Conservation (phyloP, 2,797 vertebrate species). For the Pagetopsis macropterus region DNA sequence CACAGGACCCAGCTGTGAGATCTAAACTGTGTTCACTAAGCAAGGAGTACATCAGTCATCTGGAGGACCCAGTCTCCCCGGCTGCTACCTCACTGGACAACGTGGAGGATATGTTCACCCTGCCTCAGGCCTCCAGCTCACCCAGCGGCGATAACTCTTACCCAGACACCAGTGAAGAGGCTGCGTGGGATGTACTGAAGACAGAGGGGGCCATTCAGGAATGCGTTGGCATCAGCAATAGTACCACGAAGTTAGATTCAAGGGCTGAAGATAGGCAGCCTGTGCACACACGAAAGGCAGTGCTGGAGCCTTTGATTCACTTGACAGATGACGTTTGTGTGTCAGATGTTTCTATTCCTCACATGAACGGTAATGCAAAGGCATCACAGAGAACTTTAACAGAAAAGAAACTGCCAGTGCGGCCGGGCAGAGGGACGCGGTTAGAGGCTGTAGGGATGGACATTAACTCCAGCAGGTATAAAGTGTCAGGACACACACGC, state of each 20-base stretch:
- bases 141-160: conserved; percentile 66
- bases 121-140: conserved; percentile 78
- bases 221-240: conserved; percentile 27
- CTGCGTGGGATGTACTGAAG: conserved; percentile 32
- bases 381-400: conserved; percentile 60
- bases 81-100: conserved; percentile 74
- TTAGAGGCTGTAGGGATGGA: conserved; percentile 84
- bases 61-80: conserved; percentile 79
- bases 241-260: conserved; percentile 37
- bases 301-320: conserved; percentile 53
- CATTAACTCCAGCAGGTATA: conserved; percentile 79
- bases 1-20: conserved; percentile 47
- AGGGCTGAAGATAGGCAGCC: conserved; percentile 38
- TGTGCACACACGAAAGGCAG: conserved; percentile 19
- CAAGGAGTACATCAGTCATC: conserved; percentile 76
- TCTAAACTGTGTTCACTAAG: conserved; percentile 57
- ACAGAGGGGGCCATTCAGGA: conserved; percentile 44
- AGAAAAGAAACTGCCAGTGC: conserved; percentile 76
- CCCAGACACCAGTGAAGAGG: conserved; percentile 37
- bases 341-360: conserved; percentile 39
- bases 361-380: conserved; percentile 66
- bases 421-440: conserved; percentile 76
- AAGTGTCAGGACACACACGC: conserved; percentile 67
- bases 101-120: conserved; percentile 70
- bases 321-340: conserved; percentile 53